Evolutionary conservation across 2,888 invertebrate genomes (phyloP), one percentile per base, ranked within the genome.

Genomic region (Rotaria magnacalcarata): DNA sequence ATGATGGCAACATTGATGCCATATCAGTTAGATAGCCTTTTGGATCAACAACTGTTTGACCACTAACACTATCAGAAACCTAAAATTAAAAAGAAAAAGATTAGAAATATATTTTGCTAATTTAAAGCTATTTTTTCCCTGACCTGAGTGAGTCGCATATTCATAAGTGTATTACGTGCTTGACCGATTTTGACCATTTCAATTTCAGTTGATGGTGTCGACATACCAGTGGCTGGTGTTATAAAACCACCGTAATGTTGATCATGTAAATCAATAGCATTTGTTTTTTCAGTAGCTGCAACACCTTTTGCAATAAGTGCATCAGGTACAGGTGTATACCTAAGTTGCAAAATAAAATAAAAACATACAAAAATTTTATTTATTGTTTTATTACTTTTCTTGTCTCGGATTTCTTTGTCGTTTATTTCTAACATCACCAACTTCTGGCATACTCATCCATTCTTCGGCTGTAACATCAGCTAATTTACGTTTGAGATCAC

Each of bases 1-100:
- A 96, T 0, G 96, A 96, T 0, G 99, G 99, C 89, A 99, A 96
- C 97, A 99, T 99, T 43, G 97, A 97, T 90, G 99, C 97, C 84
- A 99, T 92, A 91, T 99, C 99, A 0, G 99, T 99, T n/a, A 99
- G 93, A 90, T 99, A 99, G 3, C 99, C 99, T 91, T 99, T 99
- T 0, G 99, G 99, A 92, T 99, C 99, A 0, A 99, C 97, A 0
- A 99, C 98, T 0, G 99, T 99, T 92, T 99, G 99, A 0, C 99
- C 99, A 5, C 96, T 95, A 0, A 99, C 98, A 0, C 98, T 98
- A 92, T 99, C 99, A 0, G 99, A 97, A 3, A n/a, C 80, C 95
- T 87, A 84, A 43, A 47, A 27, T 56, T 10, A 10, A 84, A 11
- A 84, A 41, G 43, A 60, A 58, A 84, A 50, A 41, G 14, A 52